Evolutionary conservation across 1,140 invertebrate species (phyloP), one percentile per base, ranked within the genome.

Genomic region (Drosophila arawakana): DNA sequence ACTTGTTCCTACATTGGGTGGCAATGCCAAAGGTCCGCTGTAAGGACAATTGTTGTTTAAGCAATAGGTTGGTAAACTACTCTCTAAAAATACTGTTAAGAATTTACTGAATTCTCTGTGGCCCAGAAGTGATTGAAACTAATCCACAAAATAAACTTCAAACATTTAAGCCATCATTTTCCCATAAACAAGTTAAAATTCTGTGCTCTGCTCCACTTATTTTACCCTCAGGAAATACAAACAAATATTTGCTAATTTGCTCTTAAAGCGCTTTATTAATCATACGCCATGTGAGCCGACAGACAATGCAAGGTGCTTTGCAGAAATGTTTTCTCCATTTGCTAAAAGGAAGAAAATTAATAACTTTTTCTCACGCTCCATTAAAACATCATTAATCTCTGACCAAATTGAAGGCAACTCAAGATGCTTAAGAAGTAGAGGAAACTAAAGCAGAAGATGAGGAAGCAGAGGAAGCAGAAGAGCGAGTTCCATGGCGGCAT

Each of bases 301-400:
- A 4, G 52, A 49, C 59, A 50, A 80, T 46, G 80, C 80, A 83
- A 83, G 76, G 80, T 82, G 80, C 50, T 34, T 52, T 35, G 18
- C 37, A 63, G 41, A 25, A 18, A n/a, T 37, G 15, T 15, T 52
- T 52, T 34, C 2, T 5, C 13, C 21, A 54, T 25, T 81, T 82
- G 79, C 75, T 61, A 82, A 81, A n/a, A 43, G 47, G 18, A 44
- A 44, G 11, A 69, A 41, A 55, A 73, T 37, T n/a, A 47, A 59
- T 61, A 35, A 69, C 30, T 55, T 79, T 66, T 88, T 88, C 84
- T 88, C 84, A 88, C 84, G 84, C 84, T 88, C 84, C 88, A 88
- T 88, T 88, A 88, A 88, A 81, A 88, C 49, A 78, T 57, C 84
- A 89, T 88, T 77, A 88, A 88, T 88, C 84, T 80, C 66, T 65